Percentiles rank a stretch among this genome's conserved stretches.
phyloP scores from a whole-genome alignment of 2,888 invertebrate species.

The Callyntrura guangdongensis region DNA sequence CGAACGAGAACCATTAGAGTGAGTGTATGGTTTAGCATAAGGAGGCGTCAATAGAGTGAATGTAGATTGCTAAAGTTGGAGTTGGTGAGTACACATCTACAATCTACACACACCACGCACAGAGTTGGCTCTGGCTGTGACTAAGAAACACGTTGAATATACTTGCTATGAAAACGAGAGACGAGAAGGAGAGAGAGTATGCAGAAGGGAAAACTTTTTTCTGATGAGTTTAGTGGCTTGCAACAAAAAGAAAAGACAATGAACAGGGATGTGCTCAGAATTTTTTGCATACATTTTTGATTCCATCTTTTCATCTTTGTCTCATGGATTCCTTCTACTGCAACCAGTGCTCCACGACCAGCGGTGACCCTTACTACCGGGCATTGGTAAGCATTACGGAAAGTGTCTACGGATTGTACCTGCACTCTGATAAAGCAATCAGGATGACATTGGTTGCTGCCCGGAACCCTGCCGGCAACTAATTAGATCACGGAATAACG shows the following conservation, averaged over 20 bases:
- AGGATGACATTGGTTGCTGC: too few species aligned
- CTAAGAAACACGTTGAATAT: neutral
- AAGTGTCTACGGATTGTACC: too few species aligned
- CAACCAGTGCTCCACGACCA: neutral
- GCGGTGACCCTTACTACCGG: neutral
- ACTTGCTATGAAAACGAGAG: too few species aligned
- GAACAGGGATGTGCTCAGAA: constrained; percentile 81
- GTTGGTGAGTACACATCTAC: neutral
- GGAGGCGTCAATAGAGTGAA: too few species aligned
- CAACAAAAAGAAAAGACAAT: constrained; percentile 62
- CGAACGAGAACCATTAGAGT: neutral
- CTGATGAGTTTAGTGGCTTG: constrained; percentile 55
- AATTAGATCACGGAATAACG: too few species aligned
- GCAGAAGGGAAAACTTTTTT: neutral
- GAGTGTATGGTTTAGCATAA: too few species aligned
- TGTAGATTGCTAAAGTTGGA: too few species aligned
- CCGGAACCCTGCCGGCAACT: too few species aligned
- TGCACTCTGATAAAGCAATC: too few species aligned
- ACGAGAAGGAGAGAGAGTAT: neutral
- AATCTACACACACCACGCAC: neutral
- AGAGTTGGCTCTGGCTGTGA: neutral
- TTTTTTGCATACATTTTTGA: constrained; percentile 82
- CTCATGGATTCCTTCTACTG: neutral
- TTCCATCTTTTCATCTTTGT: constrained; percentile 5
- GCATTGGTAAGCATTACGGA: too few species aligned